These are phyloP conservation scores for Drosophila imparisetae DNA, from an alignment of 2,888 invertebrate genomes.

Conservation along the genomic window DNA sequence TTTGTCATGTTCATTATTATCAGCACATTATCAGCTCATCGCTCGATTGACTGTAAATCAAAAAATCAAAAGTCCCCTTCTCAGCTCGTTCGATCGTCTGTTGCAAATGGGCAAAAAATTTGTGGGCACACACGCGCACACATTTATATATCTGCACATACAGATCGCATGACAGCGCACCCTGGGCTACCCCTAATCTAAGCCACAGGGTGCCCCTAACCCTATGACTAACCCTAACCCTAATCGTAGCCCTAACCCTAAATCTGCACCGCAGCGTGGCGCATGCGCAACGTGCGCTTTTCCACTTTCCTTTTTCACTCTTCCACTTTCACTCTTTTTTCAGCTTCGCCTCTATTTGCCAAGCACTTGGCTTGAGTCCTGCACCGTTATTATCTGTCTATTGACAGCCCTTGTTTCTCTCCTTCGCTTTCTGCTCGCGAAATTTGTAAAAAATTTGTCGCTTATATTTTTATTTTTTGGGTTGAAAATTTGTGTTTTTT, in stretches of 20 bases:
- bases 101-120: constrained; percentile 75
- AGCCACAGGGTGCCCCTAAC: constrained; percentile 38
- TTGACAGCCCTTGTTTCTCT: constrained; percentile 51
- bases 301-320: constrained; percentile 55
- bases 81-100: constrained; percentile 54
- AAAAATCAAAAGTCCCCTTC: constrained; percentile 11
- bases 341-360: constrained; percentile 29
- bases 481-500: constrained; percentile 27
- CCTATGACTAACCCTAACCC: constrained; percentile 31
- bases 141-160: neutral
- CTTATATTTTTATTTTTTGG: constrained; percentile 32
- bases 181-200: constrained; percentile 32
- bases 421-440: constrained; percentile 15
- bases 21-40: constrained; percentile 57
- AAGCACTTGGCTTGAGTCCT: constrained; percentile 36
- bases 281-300: constrained; percentile 46
- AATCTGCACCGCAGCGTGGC: constrained; percentile 37
- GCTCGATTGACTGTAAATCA: constrained; percentile 68
- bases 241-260: constrained; percentile 33
- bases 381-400: constrained; percentile 44
- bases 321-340: constrained; percentile 12
- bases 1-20: constrained; percentile 51
- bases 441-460: constrained; percentile 65
- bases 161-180: constrained; percentile 42
- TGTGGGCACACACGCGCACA: constrained; percentile 62